A percentile compares a stretch with the other conserved stretches of the same genome.
Evolutionary conservation across 2,113 vertebrate genomes (phyloP).

Genomic region (Rana temporaria): DNA sequence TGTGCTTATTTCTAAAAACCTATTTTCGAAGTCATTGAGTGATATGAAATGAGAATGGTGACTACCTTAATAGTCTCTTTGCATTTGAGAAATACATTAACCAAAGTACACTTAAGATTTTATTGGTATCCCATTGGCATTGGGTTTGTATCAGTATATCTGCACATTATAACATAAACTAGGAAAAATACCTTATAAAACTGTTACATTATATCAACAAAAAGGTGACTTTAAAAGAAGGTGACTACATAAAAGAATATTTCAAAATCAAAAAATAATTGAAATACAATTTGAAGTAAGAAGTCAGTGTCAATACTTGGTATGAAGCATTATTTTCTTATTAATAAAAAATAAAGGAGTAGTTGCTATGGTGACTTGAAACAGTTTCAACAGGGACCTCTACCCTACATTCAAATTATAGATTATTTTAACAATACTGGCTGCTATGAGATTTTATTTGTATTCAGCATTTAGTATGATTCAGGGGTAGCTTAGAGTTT

Average conservation of each 20-base stretch:
- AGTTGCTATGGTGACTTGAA: slow-evolving; percentile 39
- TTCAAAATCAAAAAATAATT: slow-evolving; percentile 12
- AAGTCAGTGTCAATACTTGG: not conserved
- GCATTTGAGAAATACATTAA: no score
- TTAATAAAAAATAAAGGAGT: slow-evolving; percentile 35
- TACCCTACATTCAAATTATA: slow-evolving; percentile 32
- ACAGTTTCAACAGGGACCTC: not conserved
- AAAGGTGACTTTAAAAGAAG: not conserved
- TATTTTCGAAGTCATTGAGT: no score
- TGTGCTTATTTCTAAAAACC: no score
- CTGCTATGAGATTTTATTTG: no score
- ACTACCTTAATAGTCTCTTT: no score
- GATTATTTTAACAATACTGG: not conserved
- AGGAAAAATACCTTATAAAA: not conserved
- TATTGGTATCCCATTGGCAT: not conserved
- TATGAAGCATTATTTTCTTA: slow-evolving; percentile 16
- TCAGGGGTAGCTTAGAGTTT: not conserved
- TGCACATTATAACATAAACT: not conserved
- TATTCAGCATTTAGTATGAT: not conserved
- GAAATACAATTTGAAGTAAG: slow-evolving; percentile 24
- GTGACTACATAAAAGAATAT: not conserved
- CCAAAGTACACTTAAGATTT: not conserved
- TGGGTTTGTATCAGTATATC: not conserved
- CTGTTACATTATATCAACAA: not conserved
- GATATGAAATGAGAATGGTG: no score